Percentiles rank a stretch among this genome's conserved stretches.
These are phyloP conservation scores for Phthorimaea operculella DNA, from an alignment of 1,140 invertebrate genomes.

Conservation along the genomic window DNA sequence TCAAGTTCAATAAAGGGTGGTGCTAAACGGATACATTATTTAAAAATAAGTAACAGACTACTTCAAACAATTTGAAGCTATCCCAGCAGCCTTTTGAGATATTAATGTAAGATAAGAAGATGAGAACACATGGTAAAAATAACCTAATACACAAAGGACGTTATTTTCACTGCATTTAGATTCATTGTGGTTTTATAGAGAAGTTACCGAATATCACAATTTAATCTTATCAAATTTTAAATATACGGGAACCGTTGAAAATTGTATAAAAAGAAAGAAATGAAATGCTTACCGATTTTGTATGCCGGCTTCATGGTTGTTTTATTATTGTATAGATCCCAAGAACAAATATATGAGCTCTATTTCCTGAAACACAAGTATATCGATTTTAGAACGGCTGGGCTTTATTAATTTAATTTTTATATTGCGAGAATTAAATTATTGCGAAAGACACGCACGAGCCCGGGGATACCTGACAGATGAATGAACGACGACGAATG, in stretches of 20 bases:
- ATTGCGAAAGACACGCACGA: not conserved
- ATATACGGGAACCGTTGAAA: not conserved
- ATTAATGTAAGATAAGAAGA: too few species aligned
- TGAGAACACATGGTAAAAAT: not conserved
- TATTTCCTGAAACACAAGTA: not conserved
- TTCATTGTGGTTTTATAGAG: not conserved
- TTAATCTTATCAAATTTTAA: not conserved
- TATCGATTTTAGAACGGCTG: not conserved
- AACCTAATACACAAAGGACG: not conserved
- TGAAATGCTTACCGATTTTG: conserved; percentile 46
- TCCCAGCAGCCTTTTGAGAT: not conserved
- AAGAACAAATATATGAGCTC: not conserved
- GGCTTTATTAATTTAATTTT: not conserved
- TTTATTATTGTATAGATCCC: not conserved
- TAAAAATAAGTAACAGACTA: not conserved
- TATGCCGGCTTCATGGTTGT: conserved; percentile 45
- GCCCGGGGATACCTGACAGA: not conserved
- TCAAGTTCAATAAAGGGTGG: not conserved
- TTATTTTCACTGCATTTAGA: not conserved
- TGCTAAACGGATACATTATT: not conserved
- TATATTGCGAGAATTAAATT: not conserved
- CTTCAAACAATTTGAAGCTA: not conserved
- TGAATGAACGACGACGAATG: not conserved
- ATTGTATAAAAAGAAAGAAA: not conserved
- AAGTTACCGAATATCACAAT: not conserved